A percentile compares a stretch with the other conserved stretches of the same genome.
Evolutionary conservation across 1,140 invertebrate species (phyloP).

Genomic region (Trachymyrmex cornetzi): DNA sequence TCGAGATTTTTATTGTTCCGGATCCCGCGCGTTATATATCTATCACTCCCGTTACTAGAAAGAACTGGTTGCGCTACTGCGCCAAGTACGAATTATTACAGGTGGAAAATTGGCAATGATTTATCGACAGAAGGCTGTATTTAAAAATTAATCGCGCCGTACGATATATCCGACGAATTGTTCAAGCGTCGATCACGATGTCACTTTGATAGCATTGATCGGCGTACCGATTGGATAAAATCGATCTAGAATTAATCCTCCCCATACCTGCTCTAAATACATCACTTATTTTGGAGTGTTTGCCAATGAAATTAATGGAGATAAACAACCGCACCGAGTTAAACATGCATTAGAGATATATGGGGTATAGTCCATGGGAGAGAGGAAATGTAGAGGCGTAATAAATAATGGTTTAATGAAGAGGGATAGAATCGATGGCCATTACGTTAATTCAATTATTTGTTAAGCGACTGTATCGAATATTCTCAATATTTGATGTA

Average conservation of each 20-base stretch:
- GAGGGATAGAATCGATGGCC: constrained; percentile 40
- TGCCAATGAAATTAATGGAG: constrained; percentile 52
- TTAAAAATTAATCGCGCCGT: constrained; percentile 34
- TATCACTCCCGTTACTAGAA: background rate
- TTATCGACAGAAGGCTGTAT: constrained; percentile 1
- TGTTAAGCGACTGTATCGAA: constrained; percentile 8
- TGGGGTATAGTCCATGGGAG: background rate
- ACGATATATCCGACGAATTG: background rate
- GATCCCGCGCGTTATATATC: background rate
- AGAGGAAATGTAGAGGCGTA: background rate
- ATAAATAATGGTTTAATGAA: constrained; percentile 55
- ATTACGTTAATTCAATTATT: constrained; percentile 46
- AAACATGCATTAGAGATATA: constrained; percentile 55
- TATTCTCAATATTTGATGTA: background rate
- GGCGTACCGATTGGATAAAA: constrained; percentile 15
- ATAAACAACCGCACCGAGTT: constrained; percentile 55
- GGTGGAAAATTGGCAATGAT: constrained; percentile 12
- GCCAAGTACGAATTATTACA: background rate
- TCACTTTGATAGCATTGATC: constrained; percentile 37
- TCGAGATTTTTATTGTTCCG: constrained; percentile 1
- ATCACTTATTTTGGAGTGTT: constrained; percentile 43
- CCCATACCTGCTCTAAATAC: background rate
- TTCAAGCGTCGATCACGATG: constrained; percentile 25
- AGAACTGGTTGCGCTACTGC: background rate
- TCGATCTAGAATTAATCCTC: constrained; percentile 38